Conservation (phyloP, 2,797 vertebrate genomes). For the Molossus molossus region DNA sequence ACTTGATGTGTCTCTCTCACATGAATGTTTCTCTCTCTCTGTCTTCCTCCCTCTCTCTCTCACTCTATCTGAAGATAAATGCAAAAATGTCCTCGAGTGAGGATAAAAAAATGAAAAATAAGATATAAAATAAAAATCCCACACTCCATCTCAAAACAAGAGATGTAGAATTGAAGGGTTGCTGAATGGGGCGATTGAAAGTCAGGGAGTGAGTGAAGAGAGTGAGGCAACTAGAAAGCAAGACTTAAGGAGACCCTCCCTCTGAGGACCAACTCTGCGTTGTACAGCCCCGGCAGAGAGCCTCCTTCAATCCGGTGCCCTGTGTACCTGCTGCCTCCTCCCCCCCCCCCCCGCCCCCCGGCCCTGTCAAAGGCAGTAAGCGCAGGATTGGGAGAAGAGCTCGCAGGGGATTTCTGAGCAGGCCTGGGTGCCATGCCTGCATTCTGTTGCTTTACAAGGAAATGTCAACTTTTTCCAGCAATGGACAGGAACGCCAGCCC, state of each 20-base stretch:
- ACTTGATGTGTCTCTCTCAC: no score
- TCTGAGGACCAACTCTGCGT: not conserved
- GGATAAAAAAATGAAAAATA: no score
- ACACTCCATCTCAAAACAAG: not conserved
- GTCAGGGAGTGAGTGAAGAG: not conserved
- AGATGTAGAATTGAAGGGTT: not conserved
- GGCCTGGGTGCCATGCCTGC: not conserved
- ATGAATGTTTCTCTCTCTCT: no score
- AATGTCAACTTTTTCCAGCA: slow-evolving; percentile 47
- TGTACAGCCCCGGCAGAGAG: not conserved
- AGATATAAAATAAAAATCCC: not conserved
- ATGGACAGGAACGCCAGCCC: not conserved
- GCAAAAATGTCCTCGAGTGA: no score
- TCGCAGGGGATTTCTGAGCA: not conserved
- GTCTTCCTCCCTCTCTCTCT: no score
- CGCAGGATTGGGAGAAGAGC: not conserved
- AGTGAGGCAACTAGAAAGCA: not conserved
- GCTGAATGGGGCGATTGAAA: not conserved
- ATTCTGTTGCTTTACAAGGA: slow-evolving; percentile 58
- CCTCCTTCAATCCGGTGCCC: not conserved
- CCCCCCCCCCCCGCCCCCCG: not conserved
- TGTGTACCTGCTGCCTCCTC: no score
- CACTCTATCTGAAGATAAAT: no score
- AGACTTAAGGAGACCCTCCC: not conserved
- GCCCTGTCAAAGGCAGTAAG: not conserved